A percentile compares a stretch with the other conserved stretches of the same genome.
phyloP scores from a whole-genome alignment of 2,797 vertebrate genomes.

The Pangasius krempfi region DNA sequence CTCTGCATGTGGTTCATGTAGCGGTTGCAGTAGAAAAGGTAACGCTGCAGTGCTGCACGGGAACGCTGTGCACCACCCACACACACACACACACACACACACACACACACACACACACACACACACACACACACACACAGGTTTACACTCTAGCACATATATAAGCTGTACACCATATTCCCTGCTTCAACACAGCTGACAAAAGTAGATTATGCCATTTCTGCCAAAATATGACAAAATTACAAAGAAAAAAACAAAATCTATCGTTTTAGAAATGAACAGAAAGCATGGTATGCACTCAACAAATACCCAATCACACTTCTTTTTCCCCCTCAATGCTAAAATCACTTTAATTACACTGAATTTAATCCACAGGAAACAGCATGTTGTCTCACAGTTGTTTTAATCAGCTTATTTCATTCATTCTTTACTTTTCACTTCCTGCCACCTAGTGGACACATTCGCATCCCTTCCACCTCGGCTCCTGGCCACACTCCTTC shows the following conservation, averaged over 20 bases:
- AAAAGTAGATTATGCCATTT: too few species aligned
- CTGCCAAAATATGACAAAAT: too few species aligned
- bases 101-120: not conserved
- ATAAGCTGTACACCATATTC: not conserved
- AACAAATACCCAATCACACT: too few species aligned
- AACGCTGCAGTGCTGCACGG: conserved; percentile 96
- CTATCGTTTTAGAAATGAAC: too few species aligned
- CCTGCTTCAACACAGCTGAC: too few species aligned
- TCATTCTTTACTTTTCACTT: not conserved
- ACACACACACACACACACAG: not conserved
- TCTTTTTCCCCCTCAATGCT: too few species aligned
- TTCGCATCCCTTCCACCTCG: not conserved
- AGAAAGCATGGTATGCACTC: too few species aligned
- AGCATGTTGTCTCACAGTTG: too few species aligned
- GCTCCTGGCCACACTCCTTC: not conserved
- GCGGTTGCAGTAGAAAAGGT: conserved; percentile 99
- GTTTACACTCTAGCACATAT: not conserved
- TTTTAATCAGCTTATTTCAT: too few species aligned
- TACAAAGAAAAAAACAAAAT: too few species aligned
- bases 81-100: not conserved
- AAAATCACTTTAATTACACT: too few species aligned
- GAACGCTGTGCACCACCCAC: conserved; percentile 81
- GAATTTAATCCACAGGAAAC: too few species aligned
- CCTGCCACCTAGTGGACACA: conserved; percentile 6
- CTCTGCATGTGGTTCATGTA: conserved; percentile 99